Conservation (phyloP, 2,797 vertebrate species). For the Poecilia velifera region DNA sequence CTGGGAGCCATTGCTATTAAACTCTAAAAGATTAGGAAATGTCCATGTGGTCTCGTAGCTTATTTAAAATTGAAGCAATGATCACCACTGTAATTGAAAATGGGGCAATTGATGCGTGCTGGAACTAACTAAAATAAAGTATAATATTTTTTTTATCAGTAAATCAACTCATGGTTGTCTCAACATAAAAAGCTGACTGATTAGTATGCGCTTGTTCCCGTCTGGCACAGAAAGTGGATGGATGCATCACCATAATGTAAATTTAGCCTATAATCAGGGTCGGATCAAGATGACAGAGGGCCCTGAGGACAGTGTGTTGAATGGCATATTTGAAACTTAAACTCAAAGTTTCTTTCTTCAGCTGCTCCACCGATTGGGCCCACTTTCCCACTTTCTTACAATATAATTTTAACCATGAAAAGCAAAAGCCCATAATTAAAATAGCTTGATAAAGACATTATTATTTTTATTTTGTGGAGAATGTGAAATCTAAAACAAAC, state of each 20-base stretch:
- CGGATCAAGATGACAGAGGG: neutral
- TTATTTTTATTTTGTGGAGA: neutral
- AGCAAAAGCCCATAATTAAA: neutral
- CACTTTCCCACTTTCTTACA: neutral
- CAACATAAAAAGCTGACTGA: neutral
- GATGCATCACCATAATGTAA: neutral
- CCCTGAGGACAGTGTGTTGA: neutral
- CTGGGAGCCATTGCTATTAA: neutral
- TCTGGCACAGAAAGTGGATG: neutral
- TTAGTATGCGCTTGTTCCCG: neutral
- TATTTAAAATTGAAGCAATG: neutral
- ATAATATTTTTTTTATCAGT: neutral
- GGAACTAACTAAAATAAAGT: neutral
- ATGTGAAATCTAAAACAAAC: neutral
- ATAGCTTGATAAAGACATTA: neutral
- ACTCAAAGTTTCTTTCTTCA: neutral
- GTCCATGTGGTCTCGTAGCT: neutral
- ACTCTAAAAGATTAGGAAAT: neutral
- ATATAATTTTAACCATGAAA: neutral
- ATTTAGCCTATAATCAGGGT: neutral
- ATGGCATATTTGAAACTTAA: neutral
- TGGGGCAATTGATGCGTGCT: neutral
- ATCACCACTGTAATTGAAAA: neutral
- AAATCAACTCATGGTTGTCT: neutral
- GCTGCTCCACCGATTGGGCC: neutral